Evolutionary conservation across 92 coral and sea anemone genomes (phyloP).

Genomic region (Blastomussa wellsi): DNA sequence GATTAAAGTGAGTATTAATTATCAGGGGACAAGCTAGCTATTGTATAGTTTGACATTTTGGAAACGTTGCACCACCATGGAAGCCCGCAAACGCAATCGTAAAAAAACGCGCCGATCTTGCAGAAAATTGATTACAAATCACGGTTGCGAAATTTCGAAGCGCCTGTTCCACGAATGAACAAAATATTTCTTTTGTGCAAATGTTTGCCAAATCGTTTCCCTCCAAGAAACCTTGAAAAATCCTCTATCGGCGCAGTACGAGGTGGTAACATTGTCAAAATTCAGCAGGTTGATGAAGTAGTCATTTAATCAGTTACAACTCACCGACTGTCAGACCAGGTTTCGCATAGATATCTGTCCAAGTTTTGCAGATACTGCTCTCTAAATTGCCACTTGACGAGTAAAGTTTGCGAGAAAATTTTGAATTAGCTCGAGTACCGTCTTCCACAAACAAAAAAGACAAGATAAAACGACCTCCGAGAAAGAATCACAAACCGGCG

Average conservation of each 20-base stretch:
- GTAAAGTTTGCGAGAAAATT: slow-evolving; percentile 24
- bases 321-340: slow-evolving; percentile 59
- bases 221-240: not conserved
- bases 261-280: slow-evolving; percentile 48
- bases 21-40: not conserved
- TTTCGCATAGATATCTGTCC: slow-evolving; percentile 33
- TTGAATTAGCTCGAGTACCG: not conserved
- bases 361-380: slow-evolving; percentile 22
- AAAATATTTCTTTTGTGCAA: not conserved
- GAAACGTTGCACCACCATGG: slow-evolving; percentile 16
- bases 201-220: not conserved
- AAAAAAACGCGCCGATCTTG: slow-evolving; percentile 1
- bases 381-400: slow-evolving; percentile 31
- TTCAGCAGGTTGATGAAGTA: slow-evolving; percentile 53
- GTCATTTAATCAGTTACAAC: slow-evolving; percentile 44
- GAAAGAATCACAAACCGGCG: slow-evolving; percentile 32
- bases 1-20: not conserved
- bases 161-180: not conserved
- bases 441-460: slow-evolving; percentile 4
- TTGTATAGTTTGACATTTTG: not conserved
- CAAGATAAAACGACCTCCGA: not conserved
- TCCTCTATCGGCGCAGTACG: not conserved
- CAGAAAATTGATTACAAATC: not conserved
- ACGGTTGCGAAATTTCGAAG: slow-evolving; percentile 2
- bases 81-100: not conserved